Percentiles rank a stretch among this genome's conserved stretches.
Conservation (phyloP, 2,797 vertebrate genomes). For the Stomatorhinus walkeri region DNA sequence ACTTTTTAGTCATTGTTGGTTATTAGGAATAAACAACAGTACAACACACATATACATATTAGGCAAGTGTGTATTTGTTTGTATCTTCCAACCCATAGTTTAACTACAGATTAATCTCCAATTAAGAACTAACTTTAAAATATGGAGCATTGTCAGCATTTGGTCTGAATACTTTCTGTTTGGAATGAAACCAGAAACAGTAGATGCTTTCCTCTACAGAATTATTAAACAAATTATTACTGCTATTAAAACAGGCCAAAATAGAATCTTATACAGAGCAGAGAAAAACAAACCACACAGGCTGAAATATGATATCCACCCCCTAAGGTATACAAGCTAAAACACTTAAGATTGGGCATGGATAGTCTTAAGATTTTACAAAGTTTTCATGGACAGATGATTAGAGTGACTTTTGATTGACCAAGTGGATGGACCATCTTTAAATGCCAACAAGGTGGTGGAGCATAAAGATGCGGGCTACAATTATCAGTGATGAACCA, state of each 20-base stretch:
- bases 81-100: neutral
- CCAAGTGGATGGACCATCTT: neutral
- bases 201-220: neutral
- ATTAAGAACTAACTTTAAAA: neutral
- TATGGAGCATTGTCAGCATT: neutral
- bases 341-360: neutral
- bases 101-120: neutral
- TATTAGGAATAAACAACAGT: neutral
- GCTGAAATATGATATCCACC: neutral
- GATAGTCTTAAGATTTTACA: neutral
- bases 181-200: neutral
- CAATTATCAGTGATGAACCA: neutral
- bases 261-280: neutral
- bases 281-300: neutral
- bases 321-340: neutral
- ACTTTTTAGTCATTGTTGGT: neutral
- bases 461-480: neutral
- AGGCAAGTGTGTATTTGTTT: neutral
- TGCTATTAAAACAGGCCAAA: neutral
- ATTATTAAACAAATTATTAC: neutral
- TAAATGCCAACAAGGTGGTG: neutral
- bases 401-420: neutral
- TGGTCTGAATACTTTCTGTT: neutral
- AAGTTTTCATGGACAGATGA: neutral
- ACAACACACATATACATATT: neutral